Conservation (phyloP, 2,888 invertebrate genomes). For the Bruchidius siliquastri region DNA sequence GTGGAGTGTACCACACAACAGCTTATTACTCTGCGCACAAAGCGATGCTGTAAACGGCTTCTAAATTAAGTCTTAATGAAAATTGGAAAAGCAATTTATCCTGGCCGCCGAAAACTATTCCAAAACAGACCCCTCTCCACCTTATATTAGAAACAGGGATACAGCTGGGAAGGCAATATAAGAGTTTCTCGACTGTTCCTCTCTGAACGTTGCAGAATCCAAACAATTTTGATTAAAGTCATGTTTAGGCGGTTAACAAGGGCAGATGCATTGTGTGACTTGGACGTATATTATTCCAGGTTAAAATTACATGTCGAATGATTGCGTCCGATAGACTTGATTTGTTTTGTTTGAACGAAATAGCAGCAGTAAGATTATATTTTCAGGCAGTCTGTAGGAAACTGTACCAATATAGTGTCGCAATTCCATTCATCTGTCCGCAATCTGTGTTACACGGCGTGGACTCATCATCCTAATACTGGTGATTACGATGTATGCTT, state of each 20-base stretch:
- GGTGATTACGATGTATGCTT: no score
- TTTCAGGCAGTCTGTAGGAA: no score
- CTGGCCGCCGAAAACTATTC: slow-evolving; percentile 25
- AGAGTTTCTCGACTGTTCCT: slow-evolving; percentile 35
- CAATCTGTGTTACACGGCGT: no score
- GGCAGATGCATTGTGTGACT: slow-evolving; percentile 1
- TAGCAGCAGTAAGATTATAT: no score
- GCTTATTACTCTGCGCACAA: background rate
- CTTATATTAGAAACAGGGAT: slow-evolving; percentile 22
- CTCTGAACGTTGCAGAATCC: slow-evolving; percentile 40
- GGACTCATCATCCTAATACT: no score
- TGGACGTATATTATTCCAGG: background rate
- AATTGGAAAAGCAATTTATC: slow-evolving; percentile 28
- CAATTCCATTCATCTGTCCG: no score
- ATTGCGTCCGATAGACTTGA: background rate
- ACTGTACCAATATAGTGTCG: no score
- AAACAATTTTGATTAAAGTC: slow-evolving; percentile 44
- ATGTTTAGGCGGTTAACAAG: slow-evolving; percentile 35
- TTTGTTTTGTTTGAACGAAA: no score
- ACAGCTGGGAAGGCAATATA: slow-evolving; percentile 33
- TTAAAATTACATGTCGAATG: background rate
- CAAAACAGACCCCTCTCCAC: slow-evolving; percentile 16
- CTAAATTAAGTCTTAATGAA: slow-evolving; percentile 27
- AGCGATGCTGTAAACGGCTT: slow-evolving; percentile 17
- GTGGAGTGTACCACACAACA: background rate